Evolutionary conservation across 2,888 invertebrate species (phyloP).

Genomic region (Caenorhabditis zanzibari): DNA sequence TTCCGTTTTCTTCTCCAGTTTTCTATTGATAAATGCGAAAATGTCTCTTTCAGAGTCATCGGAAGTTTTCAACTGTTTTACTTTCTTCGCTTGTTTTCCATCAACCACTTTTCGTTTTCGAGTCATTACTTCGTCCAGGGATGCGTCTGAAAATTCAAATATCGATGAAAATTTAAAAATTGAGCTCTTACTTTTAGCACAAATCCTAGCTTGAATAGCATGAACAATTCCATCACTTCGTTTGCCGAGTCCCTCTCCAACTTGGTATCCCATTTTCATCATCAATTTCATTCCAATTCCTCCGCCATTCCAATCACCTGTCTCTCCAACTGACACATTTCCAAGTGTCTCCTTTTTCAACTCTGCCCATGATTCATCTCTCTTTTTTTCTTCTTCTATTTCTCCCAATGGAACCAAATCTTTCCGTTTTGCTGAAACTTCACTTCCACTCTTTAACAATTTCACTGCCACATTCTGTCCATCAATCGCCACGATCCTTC

Average conservation of each 20-base stretch:
- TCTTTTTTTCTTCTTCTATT: constrained; percentile 29
- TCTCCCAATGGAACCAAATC: constrained; percentile 64
- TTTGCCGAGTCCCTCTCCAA: constrained; percentile 75
- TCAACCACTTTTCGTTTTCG: constrained; percentile 62
- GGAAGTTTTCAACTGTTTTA: constrained; percentile 11
- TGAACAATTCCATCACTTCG: constrained; percentile 75
- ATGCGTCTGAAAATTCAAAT: constrained; percentile 63
- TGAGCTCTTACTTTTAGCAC: constrained; percentile 68
- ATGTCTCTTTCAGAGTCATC: constrained; percentile 59
- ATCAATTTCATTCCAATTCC: constrained; percentile 74
- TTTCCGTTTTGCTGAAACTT: constrained; percentile 43
- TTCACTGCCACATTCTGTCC: constrained; percentile 72
- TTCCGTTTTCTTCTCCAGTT: constrained; percentile 48
- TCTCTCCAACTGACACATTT: constrained; percentile 59
- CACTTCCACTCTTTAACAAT: constrained; percentile 65
- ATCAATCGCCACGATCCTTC: constrained; percentile 68
- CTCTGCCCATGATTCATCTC: constrained; percentile 64
- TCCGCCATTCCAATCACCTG: constrained; percentile 73
- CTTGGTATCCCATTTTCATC: constrained; percentile 76
- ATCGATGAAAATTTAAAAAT: too few relatives aligned
- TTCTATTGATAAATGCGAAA: constrained; percentile 69
- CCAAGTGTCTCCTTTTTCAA: constrained; percentile 61
- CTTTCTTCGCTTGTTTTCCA: constrained; percentile 42
- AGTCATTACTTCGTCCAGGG: constrained; percentile 66
- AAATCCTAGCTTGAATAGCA: constrained; percentile 72